Percentiles rank a stretch among this genome's conserved stretches.
Conservation (phyloP, 2,888 invertebrate species). For the Dynastes grantii region DNA sequence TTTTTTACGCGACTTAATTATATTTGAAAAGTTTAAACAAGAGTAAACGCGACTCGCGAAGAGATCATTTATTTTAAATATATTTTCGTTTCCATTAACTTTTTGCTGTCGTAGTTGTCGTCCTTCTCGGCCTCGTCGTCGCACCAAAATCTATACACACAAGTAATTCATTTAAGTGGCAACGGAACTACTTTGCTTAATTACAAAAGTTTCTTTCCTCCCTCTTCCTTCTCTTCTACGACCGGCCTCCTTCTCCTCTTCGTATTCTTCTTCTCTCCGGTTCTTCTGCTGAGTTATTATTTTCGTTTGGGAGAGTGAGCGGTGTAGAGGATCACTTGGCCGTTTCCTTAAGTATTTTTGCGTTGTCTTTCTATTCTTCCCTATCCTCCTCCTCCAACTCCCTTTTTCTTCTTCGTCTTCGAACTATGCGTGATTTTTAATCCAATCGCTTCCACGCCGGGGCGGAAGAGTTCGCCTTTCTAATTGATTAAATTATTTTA, state of each 20-base stretch:
- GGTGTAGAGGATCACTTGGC: conserved; percentile 36
- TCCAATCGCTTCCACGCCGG: conserved; percentile 10
- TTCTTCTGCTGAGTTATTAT: conserved; percentile 49
- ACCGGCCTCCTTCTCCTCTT: neutral
- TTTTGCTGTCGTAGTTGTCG: conserved; percentile 27
- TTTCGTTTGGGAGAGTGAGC: conserved; percentile 38
- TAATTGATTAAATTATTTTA: conserved; percentile 48
- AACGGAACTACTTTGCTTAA: conserved; percentile 51
- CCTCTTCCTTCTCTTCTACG: neutral
- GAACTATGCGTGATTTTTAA: conserved; percentile 49
- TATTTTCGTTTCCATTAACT: conserved; percentile 50
- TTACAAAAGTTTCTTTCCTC: conserved; percentile 49
- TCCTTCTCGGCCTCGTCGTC: neutral
- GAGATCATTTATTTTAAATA: conserved; percentile 43
- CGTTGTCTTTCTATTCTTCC: conserved; percentile 7
- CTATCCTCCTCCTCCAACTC: neutral
- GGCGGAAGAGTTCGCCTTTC: neutral
- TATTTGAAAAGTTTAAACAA: conserved; percentile 4
- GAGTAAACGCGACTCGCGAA: neutral
- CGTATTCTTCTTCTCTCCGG: neutral
- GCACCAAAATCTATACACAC: conserved; percentile 49
- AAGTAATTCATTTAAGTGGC: conserved; percentile 51
- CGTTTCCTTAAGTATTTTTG: conserved; percentile 43
- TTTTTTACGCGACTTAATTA: no score
- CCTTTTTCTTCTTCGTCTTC: neutral